Percentiles rank a stretch among this genome's conserved stretches.
Conservation (phyloP, 1,140 invertebrate genomes). For the Brachionus koreanus region DNA sequence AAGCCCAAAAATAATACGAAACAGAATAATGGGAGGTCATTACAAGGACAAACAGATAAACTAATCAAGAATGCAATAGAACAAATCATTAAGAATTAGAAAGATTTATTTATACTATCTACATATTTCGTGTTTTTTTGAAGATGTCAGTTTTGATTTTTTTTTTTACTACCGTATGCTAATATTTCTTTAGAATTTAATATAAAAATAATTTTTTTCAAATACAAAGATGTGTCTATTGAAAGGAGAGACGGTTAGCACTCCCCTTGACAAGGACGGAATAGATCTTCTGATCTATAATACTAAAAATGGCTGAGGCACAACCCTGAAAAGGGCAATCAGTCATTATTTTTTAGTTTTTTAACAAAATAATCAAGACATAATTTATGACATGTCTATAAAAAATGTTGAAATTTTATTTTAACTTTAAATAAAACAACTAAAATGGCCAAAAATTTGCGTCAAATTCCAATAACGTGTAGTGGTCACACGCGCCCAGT, state of each 20-base stretch:
- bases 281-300: constrained; percentile 59
- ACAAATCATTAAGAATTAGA: too few species aligned
- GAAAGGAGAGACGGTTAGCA: constrained; percentile 86
- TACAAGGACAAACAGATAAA: too few species aligned
- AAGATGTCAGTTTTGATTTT: background rate
- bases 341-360: constrained; percentile 41
- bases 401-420: background rate
- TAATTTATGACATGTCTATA: background rate
- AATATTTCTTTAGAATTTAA: background rate
- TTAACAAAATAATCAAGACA: background rate
- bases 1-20: too few species aligned
- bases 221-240: constrained; percentile 77
- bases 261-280: constrained; percentile 82
- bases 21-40: too few species aligned
- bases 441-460: constrained; percentile 38
- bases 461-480: constrained; percentile 76
- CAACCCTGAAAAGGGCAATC: constrained; percentile 40
- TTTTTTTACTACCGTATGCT: background rate
- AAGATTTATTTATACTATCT: too few species aligned
- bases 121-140: too few species aligned
- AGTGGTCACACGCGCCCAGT: constrained; percentile 93
- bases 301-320: constrained; percentile 53
- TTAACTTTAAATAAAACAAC: background rate
- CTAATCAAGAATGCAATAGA: too few species aligned
- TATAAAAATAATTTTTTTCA: background rate